Base-by-base conservation (phyloP, 1,140 invertebrate species). In the Aplysia californica region DNA sequence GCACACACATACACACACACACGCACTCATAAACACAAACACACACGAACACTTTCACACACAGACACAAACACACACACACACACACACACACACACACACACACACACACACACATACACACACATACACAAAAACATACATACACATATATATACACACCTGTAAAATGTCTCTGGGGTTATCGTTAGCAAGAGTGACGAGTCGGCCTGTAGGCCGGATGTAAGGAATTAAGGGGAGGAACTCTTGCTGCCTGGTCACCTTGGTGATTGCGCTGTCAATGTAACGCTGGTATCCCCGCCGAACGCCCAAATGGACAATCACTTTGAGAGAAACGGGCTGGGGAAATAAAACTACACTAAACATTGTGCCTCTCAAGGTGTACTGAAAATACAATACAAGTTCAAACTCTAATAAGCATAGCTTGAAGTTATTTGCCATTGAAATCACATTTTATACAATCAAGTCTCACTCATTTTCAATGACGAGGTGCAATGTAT, bases 121-220 rank as follows among this genome's bases (percentile, higher is more conserved):
- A 64, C 31, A 36, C n/a, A n/a, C n/a, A n/a, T n/a, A n/a, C n/a
- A n/a, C n/a, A n/a, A n/a, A n/a, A n/a, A n/a, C n/a, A n/a, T 41
- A 74, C 35, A 20, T 36, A 3, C 59, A 15, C 71, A 38, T 36
- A 6, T 36, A 6, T 38, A 36, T 58, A 56, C 66, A 35, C 64
- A 76, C 75, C 20, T 39, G 36, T 29, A 64, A 41, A 20, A 73
- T 73, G 33, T 64, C 23, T 29, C 39, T 66, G 23, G 29, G 36
- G 21, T 33, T 26, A n/a, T 56, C 38, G 20, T 10, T 44, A 23
- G 33, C 38, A 33, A 71, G 68, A 18, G 6, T 61, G 3, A 41
- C 56, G 18, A 50, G 26, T n/a, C 21, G 33, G 31, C 6, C 38
- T n/a, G 29, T 33, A 31, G 61, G 36, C 18, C 3, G 15, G 21